Conservation (phyloP, 2,797 vertebrate species). For the Artibeus lituratus region DNA sequence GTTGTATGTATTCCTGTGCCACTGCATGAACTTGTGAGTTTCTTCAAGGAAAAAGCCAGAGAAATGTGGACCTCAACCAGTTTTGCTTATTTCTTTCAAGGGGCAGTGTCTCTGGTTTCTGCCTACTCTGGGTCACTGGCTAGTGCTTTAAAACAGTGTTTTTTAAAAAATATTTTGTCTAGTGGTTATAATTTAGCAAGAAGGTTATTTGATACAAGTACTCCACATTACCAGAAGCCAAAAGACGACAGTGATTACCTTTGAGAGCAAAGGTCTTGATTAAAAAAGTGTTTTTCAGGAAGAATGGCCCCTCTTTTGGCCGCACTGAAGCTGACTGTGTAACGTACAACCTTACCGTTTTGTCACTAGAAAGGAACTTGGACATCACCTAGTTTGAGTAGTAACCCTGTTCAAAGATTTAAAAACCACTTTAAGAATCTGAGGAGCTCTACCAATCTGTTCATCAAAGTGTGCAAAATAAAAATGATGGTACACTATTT, state of each 20-base stretch:
- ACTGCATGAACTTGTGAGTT: not conserved
- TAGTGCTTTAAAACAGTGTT: not conserved
- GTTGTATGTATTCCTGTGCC: not conserved
- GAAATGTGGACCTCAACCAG: not conserved
- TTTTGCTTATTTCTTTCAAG: not conserved
- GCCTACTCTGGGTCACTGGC: not conserved
- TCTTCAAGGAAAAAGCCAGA: not conserved
- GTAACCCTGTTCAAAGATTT: not conserved
- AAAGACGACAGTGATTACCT: not conserved
- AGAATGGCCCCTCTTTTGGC: not conserved
- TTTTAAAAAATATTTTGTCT: not conserved
- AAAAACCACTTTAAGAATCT: not conserved
- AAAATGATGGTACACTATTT: slow-evolving; percentile 4
- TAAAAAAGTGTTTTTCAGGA: not conserved
- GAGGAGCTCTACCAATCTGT: not conserved
- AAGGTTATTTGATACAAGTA: not conserved
- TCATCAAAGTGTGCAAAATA: not conserved
- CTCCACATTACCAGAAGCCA: not conserved
- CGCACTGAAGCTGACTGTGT: not conserved
- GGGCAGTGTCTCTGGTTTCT: not conserved
- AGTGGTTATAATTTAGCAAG: not conserved
- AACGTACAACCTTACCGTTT: not conserved
- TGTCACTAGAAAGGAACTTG: not conserved
- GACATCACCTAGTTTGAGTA: not conserved
- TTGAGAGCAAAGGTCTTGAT: not conserved